Evolutionary conservation across 1,140 invertebrate genomes (phyloP).

Genomic region (Philaenus spumarius): DNA sequence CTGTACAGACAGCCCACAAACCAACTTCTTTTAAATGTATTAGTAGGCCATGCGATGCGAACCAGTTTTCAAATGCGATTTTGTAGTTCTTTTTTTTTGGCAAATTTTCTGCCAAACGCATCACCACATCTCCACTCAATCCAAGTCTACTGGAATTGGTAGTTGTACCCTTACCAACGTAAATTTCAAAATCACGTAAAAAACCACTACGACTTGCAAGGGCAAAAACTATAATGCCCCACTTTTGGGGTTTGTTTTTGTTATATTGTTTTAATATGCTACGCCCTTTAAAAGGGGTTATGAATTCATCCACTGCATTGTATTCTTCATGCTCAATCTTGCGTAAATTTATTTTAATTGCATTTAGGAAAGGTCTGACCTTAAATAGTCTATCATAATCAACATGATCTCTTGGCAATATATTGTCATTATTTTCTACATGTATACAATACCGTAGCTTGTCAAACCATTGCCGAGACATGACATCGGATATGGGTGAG

Average conservation of each 20-base stretch:
- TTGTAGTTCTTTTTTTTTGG: constrained; percentile 15
- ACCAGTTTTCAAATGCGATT: too few species aligned
- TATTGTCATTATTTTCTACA: background rate
- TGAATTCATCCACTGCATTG: constrained; percentile 23
- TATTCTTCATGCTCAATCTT: background rate
- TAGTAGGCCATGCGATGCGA: too few species aligned
- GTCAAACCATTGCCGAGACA: background rate
- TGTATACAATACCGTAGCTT: background rate
- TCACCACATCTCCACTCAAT: too few species aligned
- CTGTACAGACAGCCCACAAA: too few species aligned
- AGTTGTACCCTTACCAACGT: constrained; percentile 13
- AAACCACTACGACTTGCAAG: constrained; percentile 8
- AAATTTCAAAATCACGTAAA: constrained; percentile 20
- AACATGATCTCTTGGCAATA: background rate
- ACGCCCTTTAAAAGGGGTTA: too few species aligned
- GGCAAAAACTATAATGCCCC: constrained; percentile 28
- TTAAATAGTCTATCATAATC: constrained; percentile 13
- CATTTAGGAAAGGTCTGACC: constrained; percentile 11
- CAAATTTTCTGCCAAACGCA: too few species aligned
- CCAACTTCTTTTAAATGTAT: too few species aligned
- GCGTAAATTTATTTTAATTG: constrained; percentile 18
- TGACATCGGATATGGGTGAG: too few species aligned
- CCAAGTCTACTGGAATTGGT: constrained; percentile 12
- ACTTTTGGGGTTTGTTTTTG: constrained; percentile 35
- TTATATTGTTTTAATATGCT: too few species aligned